These are phyloP conservation scores for Epinephelus cyanopodus DNA, from an alignment of 2,113 vertebrate genomes.

Conservation along the genomic window DNA sequence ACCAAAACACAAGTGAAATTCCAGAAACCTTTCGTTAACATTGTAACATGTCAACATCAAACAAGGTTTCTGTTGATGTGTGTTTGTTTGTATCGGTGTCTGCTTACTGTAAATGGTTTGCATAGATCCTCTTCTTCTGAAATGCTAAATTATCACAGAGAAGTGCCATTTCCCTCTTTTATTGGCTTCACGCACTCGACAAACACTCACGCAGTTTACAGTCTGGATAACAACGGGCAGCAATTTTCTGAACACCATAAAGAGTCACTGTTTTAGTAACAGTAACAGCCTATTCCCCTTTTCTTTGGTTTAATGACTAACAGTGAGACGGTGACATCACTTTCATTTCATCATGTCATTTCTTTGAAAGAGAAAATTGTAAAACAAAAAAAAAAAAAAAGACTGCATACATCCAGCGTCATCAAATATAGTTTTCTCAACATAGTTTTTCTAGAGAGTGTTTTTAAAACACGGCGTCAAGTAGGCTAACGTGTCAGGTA, in stretches of 20 bases:
- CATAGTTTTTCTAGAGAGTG: too few species aligned
- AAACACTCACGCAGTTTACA: neutral
- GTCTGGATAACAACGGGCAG: neutral
- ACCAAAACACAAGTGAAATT: slow-evolving; percentile 27
- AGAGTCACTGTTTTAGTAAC: slow-evolving; percentile 16
- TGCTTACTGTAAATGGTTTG: slow-evolving; percentile 66
- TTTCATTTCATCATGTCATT: slow-evolving; percentile 52
- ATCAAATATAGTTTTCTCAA: too few species aligned
- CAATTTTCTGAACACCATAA: neutral
- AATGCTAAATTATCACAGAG: slow-evolving; percentile 48
- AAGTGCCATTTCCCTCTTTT: slow-evolving; percentile 71
- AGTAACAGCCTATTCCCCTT: slow-evolving; percentile 7
- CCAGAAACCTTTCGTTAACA: neutral
- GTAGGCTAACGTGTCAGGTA: too few species aligned
- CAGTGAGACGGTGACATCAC: neutral
- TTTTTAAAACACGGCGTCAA: too few species aligned
- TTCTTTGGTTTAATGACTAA: slow-evolving; percentile 13
- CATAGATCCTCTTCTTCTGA: slow-evolving; percentile 68
- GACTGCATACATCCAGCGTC: neutral
- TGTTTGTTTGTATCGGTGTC: neutral
- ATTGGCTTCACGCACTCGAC: neutral
- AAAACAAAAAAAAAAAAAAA: neutral
- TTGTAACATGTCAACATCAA: neutral
- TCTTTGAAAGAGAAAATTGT: slow-evolving; percentile 39
- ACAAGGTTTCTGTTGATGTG: slow-evolving; percentile 21